Evolutionary conservation across 1,140 invertebrate species (phyloP), one percentile per base, ranked within the genome.

Genomic region (Tyrophagus putrescentiae): DNA sequence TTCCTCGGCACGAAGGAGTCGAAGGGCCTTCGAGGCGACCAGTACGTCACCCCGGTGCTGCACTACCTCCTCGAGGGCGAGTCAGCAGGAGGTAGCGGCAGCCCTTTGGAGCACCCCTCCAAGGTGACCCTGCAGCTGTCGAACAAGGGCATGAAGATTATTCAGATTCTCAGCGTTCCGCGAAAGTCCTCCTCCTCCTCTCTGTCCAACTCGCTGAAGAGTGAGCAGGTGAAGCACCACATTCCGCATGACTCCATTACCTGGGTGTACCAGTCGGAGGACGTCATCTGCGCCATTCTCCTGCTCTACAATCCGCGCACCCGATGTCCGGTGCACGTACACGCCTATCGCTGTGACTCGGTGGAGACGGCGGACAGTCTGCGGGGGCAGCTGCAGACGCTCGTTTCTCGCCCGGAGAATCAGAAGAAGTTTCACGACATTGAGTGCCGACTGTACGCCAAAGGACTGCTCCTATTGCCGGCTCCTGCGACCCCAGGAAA

Each of bases 1-100:
- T 97, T 95, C 75, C 78, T 97, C 65, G 93, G 92, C 21, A 91
- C 92, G 65, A 86, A 91, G 75, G 91, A 95, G 75, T 84, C 86
- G 31, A 82, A 86, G 65, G 90, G 89, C 16, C 77, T 95, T 61
- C 76, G 88, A 13, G 87, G 90, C 48, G 74, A 79, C 7, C 80
- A 84, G 64, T 85, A 82, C 66, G 82, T 89, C 1, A 71, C 84
- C 27, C 85, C 87, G 1, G 87, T 89, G 36, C 81, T 96, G 65
- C 77, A 81, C 59, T 81, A 88, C 66, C 76, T 97, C 60, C 77
- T 92, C 62, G 81, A 86, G 68, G 79, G 85, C 63, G 85, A 90
- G 66, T 78, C 82, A 64, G n/a, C n/a, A n/a, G n/a, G n/a, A n/a
- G n/a, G n/a, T n/a, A n/a, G n/a, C n/a, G n/a, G n/a, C n/a, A 34